phyloP scores from a whole-genome alignment of 2,797 vertebrate species.

The Orestias chungarensis region DNA sequence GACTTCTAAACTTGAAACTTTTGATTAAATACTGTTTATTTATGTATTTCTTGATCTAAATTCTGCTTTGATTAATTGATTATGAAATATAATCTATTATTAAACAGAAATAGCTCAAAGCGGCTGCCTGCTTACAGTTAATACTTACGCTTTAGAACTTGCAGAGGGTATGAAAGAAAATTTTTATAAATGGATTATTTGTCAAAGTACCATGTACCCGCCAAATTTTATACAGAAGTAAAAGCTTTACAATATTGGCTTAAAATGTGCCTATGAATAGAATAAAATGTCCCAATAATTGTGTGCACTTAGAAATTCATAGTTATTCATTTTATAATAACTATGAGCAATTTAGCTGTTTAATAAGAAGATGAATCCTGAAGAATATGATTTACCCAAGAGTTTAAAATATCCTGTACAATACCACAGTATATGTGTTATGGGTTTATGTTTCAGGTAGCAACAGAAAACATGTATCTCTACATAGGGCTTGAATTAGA shows the following conservation, averaged over 20 bases:
- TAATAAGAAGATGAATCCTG: neutral
- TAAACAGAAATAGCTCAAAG: no score
- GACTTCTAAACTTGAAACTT: neutral
- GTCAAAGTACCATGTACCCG: no score
- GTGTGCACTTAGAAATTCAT: neutral
- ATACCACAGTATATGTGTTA: neutral
- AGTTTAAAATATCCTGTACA: no score
- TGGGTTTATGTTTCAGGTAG: neutral
- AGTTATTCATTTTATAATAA: neutral
- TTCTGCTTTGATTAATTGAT: neutral
- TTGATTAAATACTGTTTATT: no score
- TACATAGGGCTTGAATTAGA: neutral
- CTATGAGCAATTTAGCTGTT: neutral
- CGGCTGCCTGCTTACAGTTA: no score
- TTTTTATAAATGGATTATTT: no score
- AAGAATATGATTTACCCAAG: neutral
- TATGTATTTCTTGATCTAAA: neutral
- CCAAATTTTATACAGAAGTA: no score
- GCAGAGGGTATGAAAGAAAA: no score
- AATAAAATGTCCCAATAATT: neutral
- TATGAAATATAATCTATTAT: neutral
- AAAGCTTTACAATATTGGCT: no score
- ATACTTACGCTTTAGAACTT: no score
- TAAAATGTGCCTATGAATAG: no score
- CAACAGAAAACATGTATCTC: neutral